These are phyloP conservation scores for Spheniscus humboldti DNA, from an alignment of 2,797 vertebrate species.

Conservation along the genomic window DNA sequence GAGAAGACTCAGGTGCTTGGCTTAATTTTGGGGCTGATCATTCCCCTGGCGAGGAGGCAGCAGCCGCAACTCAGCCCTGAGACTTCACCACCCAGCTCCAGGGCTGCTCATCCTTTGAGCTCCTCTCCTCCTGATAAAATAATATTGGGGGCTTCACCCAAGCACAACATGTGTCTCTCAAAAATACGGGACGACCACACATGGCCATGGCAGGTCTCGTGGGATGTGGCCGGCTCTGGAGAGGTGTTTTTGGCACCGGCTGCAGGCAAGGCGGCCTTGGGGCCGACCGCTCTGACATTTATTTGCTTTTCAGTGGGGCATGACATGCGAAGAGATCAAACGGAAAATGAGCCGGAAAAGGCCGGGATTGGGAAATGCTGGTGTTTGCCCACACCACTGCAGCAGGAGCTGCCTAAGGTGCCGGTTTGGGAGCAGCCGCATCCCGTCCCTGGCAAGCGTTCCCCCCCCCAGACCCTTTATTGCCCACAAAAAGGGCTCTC, in stretches of 20 bases:
- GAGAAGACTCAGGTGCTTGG: background rate
- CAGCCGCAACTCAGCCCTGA: background rate
- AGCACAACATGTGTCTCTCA: accelerated
- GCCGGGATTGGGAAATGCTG: background rate
- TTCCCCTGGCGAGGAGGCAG: background rate
- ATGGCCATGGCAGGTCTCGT: accelerated
- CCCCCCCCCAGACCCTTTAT: background rate
- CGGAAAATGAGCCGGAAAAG: background rate
- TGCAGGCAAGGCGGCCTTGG: background rate
- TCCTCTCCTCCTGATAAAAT: background rate
- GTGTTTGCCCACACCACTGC: background rate
- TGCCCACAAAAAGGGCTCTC: background rate
- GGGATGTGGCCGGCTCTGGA: background rate
- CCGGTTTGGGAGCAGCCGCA: background rate
- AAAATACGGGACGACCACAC: background rate
- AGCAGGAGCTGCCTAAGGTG: background rate
- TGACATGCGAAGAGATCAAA: background rate
- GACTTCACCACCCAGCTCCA: background rate
- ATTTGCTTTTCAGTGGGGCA: background rate
- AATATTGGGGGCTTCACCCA: background rate
- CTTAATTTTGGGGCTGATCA: background rate
- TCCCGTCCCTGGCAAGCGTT: background rate
- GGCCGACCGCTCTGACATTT: background rate
- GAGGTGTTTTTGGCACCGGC: background rate
- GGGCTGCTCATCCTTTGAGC: background rate